A percentile compares a stretch with the other conserved stretches of the same genome.
Conservation (phyloP, 2,113 vertebrate species). For the Ctenodactylus gundi region DNA sequence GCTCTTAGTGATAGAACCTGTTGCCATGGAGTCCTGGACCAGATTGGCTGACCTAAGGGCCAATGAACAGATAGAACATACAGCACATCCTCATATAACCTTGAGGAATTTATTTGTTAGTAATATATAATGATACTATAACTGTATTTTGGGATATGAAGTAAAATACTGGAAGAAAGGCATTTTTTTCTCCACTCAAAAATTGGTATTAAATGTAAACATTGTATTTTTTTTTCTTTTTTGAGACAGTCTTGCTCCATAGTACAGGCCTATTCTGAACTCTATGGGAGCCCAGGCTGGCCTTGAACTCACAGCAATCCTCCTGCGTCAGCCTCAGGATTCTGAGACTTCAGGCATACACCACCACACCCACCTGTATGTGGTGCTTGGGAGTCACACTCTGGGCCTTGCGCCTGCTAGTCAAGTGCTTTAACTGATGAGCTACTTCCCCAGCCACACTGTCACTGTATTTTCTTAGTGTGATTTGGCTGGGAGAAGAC, state of each 20-base stretch:
- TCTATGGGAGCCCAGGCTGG: too few species aligned
- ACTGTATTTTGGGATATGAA: slow-evolving; percentile 39
- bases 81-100: slow-evolving; percentile 73
- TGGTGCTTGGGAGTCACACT: too few species aligned
- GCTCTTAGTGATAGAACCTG: slow-evolving; percentile 91
- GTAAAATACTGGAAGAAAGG: slow-evolving; percentile 15
- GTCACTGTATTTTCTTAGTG: neutral
- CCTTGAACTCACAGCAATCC: too few species aligned
- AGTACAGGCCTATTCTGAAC: too few species aligned
- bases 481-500: slow-evolving; percentile 6
- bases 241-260: too few species aligned
- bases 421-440: too few species aligned
- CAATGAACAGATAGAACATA: slow-evolving; percentile 85
- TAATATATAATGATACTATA: neutral
- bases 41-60: slow-evolving; percentile 88
- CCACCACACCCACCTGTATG: too few species aligned
- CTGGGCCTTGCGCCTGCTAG: too few species aligned
- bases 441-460: too few species aligned
- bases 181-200: neutral
- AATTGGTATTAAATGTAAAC: slow-evolving; percentile 33
- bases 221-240: too few species aligned
- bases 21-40: slow-evolving; percentile 92
- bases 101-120: slow-evolving; percentile 65
- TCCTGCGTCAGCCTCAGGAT: too few species aligned
- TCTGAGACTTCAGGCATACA: too few species aligned